Conservation (phyloP, 1,140 invertebrate genomes). For the Leptinotarsa texana region DNA sequence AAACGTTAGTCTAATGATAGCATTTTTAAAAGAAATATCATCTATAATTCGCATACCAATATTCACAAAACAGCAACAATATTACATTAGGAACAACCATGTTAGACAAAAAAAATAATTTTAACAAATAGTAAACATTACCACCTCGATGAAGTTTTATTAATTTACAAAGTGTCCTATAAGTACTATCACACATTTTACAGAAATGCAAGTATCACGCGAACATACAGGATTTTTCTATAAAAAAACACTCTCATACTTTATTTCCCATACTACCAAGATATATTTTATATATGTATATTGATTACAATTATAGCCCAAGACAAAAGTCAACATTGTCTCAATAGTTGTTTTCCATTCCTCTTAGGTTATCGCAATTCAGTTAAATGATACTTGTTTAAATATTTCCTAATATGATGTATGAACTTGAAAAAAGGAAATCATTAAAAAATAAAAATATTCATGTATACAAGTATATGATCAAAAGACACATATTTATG, state of each 20-base stretch:
- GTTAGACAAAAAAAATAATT: conserved; percentile 12
- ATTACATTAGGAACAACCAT: conserved; percentile 11
- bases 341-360: no score
- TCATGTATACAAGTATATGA: no score
- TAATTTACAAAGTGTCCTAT: conserved; percentile 14
- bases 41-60: not conserved
- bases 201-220: conserved; percentile 19
- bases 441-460: no score
- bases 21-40: not conserved
- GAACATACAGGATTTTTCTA: conserved; percentile 20
- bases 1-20: not conserved
- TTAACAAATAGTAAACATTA: conserved; percentile 3
- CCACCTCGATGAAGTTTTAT: conserved; percentile 4
- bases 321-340: no score
- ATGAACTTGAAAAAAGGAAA: no score
- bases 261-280: not conserved
- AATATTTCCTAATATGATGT: no score
- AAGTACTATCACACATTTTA: conserved; percentile 20
- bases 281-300: no score
- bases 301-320: no score
- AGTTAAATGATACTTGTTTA: no score
- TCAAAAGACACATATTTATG: no score
- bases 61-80: conserved; percentile 9
- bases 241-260: conserved; percentile 4
- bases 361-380: no score